A percentile compares a stretch with the other conserved stretches of the same genome.
These are phyloP conservation scores for Pseudomyrmex sp. DNA, from an alignment of 1,140 invertebrate genomes.

Conservation along the genomic window DNA sequence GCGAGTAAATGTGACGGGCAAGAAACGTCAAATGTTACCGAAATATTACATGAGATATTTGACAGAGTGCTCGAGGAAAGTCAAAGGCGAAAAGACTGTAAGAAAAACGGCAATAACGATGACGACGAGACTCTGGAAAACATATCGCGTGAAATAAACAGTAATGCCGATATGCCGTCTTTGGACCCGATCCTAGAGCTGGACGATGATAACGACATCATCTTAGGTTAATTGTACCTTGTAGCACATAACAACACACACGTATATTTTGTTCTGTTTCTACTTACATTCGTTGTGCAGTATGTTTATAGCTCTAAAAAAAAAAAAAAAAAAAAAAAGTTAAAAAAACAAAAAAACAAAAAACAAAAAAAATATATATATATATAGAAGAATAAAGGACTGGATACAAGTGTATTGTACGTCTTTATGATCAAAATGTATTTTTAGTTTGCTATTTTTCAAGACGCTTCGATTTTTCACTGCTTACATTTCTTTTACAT, in stretches of 20 bases:
- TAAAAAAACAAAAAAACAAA: background rate
- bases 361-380: conserved; percentile 1
- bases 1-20: background rate
- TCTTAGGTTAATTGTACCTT: conserved; percentile 18
- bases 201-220: conserved; percentile 18
- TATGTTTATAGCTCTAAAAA: too few species aligned
- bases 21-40: conserved; percentile 21
- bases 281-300: background rate
- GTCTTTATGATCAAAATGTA: conserved; percentile 3
- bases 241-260: background rate
- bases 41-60: conserved; percentile 69
- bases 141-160: conserved; percentile 72
- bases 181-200: conserved; percentile 64
- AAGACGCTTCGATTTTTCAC: too few species aligned
- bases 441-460: too few species aligned
- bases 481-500: too few species aligned
- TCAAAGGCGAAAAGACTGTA: conserved; percentile 43
- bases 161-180: conserved; percentile 73
- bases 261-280: background rate
- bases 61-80: conserved; percentile 65
- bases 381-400: background rate
- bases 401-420: background rate
- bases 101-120: conserved; percentile 1
- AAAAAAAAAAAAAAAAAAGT: too few species aligned
- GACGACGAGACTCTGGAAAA: conserved; percentile 68